Percentiles rank a stretch among this genome's conserved stretches.
These are phyloP conservation scores for Resseliella maxima DNA, from an alignment of 2,888 invertebrate species.

Conservation along the genomic window DNA sequence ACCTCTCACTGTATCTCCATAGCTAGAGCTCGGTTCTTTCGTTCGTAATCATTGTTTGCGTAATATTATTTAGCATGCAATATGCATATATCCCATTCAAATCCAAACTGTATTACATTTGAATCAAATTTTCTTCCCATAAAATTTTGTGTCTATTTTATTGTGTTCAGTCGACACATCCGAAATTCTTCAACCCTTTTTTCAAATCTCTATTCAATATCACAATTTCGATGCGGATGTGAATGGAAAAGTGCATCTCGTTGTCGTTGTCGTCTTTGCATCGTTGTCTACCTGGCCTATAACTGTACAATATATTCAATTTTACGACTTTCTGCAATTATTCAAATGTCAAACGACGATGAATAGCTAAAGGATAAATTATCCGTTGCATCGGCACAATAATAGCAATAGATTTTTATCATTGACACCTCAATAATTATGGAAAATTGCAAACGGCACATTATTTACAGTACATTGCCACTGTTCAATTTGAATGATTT, in stretches of 20 bases:
- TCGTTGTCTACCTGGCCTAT: neutral
- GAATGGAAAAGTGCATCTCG: neutral
- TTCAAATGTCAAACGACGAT: neutral
- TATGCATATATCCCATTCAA: constrained; percentile 2
- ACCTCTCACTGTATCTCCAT: too few species aligned
- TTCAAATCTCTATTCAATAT: neutral
- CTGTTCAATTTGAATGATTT: neutral
- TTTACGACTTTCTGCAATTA: neutral
- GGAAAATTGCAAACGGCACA: neutral
- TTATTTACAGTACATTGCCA: constrained; percentile 15
- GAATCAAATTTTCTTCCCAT: constrained; percentile 48
- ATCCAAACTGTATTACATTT: constrained; percentile 32
- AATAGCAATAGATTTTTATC: constrained; percentile 30
- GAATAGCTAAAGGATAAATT: neutral
- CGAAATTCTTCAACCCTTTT: constrained; percentile 28
- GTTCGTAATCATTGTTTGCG: neutral
- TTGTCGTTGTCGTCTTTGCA: constrained; percentile 1
- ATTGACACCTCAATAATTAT: constrained; percentile 29
- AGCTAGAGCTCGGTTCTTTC: neutral
- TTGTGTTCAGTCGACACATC: neutral
- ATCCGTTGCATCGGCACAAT: neutral
- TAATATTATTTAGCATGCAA: constrained; percentile 45
- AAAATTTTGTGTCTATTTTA: constrained; percentile 12
- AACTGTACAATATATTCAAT: neutral
- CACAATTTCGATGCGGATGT: neutral